These are phyloP conservation scores for Linyphia triangularis DNA, from an alignment of 2,888 invertebrate species.

Conservation along the genomic window DNA sequence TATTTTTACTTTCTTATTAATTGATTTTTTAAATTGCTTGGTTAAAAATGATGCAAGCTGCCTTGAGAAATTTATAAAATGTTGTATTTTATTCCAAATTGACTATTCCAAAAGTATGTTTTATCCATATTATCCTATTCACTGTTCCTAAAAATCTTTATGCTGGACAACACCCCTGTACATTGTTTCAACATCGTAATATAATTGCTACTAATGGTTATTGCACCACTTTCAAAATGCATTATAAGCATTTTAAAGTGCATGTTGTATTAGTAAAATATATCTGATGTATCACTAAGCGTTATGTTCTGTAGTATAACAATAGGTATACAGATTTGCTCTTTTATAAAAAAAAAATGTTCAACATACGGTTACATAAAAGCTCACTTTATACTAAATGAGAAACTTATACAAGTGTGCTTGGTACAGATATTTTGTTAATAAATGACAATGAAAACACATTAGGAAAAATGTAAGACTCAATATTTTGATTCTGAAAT, in stretches of 20 bases:
- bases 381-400: slow-evolving; percentile 5
- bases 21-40: too few relatives aligned
- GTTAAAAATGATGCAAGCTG: too few relatives aligned
- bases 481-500: slow-evolving; percentile 57
- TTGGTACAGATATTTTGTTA: slow-evolving; percentile 31
- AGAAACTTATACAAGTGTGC: slow-evolving; percentile 12
- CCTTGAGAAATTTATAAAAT: too few relatives aligned
- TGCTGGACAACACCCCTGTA: too few relatives aligned
- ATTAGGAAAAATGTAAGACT: slow-evolving; percentile 40
- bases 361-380: background rate
- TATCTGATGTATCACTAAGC: background rate
- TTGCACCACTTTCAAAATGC: slow-evolving; percentile 11
- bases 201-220: background rate
- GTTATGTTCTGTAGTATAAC: background rate
- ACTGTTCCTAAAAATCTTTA: too few relatives aligned
- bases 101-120: too few relatives aligned
- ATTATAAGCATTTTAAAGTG: slow-evolving; percentile 4
- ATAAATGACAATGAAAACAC: slow-evolving; percentile 48
- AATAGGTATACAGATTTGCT: background rate
- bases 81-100: too few relatives aligned
- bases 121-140: too few relatives aligned
- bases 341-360: background rate
- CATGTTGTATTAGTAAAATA: background rate
- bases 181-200: too few relatives aligned
- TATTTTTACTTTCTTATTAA: too few relatives aligned